Base-by-base conservation (phyloP, 2,888 invertebrate species). In the Aporophyla lueneburgensis region DNA sequence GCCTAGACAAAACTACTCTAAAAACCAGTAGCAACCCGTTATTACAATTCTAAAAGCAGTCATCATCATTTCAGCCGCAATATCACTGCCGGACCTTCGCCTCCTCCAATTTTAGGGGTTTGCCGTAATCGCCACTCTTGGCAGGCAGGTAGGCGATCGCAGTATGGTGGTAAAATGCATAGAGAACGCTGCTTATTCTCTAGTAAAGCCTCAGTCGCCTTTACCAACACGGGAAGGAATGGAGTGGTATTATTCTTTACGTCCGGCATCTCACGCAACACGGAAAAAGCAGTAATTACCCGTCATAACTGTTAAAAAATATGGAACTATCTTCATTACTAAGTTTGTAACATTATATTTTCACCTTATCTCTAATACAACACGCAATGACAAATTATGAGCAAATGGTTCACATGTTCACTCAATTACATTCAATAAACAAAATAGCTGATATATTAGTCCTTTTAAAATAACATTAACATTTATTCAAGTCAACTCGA, bases 391-490 rank as follows among this genome's bases (percentile, higher is more conserved):
- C 46, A 76, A 62, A 51, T 74, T 33, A 6, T 21, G 49, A 65
- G 0, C 33, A 33, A 67, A 74, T 73, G 24, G n/a, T 74, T 51
- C 21, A 33, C 9, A 43, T n/a, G 33, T 14, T 58, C n/a, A 16
- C 70, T 49, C 58, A 78, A 71, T 71, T 49, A 59, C 46, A 24
- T 61, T 21, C 24, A 43, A 74, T 51, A 40, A 62, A 62, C 43
- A 53, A 67, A 33, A 46, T 7, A 10, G 14, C 40, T 46, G 24
- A 58, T 49, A 46, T 0, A 54, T 6, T 9, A 59, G 10, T 65
- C 46, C 49, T 56, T 51, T 58, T 12, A 54, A 71, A 78, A 67
- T 68, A 33, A 68, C 54, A 63, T 67, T 43, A n/a, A 58, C n/a
- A 53, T 66, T 5, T 24, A 71, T 27, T 77, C 14, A 6, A 46